Conservation (phyloP, 2,797 vertebrate genomes). For the Enteromius paludinosus region DNA sequence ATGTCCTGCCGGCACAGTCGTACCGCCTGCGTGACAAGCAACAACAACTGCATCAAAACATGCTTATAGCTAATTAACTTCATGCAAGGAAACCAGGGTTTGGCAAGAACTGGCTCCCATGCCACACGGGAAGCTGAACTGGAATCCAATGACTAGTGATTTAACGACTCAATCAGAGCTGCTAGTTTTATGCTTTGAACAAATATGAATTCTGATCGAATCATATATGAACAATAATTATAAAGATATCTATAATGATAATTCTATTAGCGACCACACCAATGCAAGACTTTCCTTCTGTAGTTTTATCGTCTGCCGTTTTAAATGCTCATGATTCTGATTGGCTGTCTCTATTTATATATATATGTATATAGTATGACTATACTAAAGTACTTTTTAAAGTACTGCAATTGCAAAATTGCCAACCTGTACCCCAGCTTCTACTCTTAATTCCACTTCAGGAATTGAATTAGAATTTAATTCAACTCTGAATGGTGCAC, state of each 20-base stretch:
- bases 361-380: too few relatives aligned
- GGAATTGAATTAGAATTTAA: background rate
- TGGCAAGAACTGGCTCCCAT: background rate
- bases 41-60: constrained; percentile 27
- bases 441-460: background rate
- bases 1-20: constrained; percentile 23
- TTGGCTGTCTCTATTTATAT: background rate
- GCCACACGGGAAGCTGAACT: background rate
- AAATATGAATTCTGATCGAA: background rate
- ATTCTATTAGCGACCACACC: background rate
- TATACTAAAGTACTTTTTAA: background rate
- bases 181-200: background rate
- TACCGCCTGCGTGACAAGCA: constrained; percentile 2
- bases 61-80: constrained; percentile 34
- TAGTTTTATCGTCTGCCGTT: background rate
- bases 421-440: background rate
- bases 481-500: background rate
- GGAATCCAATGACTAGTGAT: background rate
- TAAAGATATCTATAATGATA: background rate
- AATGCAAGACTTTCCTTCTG: too few relatives aligned
- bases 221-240: background rate
- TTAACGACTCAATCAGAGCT: background rate
- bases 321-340: background rate
- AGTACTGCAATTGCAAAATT: too few relatives aligned
- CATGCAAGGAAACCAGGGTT: background rate